Base-by-base conservation (phyloP, 2,797 vertebrate species). In the Ataeniobius toweri region DNA sequence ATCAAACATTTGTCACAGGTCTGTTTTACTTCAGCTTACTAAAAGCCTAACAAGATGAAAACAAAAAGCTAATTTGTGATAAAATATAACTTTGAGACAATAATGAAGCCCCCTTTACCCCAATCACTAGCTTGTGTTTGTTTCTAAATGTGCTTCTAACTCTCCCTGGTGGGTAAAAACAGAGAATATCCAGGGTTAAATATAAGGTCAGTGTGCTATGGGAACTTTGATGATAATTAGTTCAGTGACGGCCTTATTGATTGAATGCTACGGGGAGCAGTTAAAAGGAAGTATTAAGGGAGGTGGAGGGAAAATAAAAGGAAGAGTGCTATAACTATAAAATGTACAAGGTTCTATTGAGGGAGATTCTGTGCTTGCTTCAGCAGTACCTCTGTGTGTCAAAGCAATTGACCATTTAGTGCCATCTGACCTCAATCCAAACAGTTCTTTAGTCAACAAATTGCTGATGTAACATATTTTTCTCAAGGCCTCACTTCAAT, bases 181-280 rank as follows among this genome's bases (percentile, higher is more conserved):
- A 50, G 79, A 77, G 70, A 71, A 51, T 74, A 59, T 75, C 61
- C 44, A 58, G 76, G 85, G 80, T 84, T 89, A 84, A 85, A 83
- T 56, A 48, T 80, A 44, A 82, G 84, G 90, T 86, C 85, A 90
- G 81, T 83, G 80, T 82, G 74, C 59, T 75, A 75, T 75, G 76
- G 67, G 77, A 87, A 83, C 80, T 80, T 83, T 76, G 77, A 75
- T 81, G 76, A 76, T 93, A 93, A 94, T 94, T 93, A 89, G 85
- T 83, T 76, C 83, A 85, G 83, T 89, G 93, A 86, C 80, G 89
- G 80, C 86, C 75, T 46, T 83, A 92, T 91, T 90, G 92, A 94
- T 94, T 68, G 81, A 86, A 82, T 86, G 83, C 76, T 63, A 81
- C 84, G 88, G 61, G 78, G 86, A 80, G 71, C 79, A 80, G 87